These are phyloP conservation scores for Pavo muticus DNA, from an alignment of 2,113 vertebrate genomes.

Conservation along the genomic window DNA sequence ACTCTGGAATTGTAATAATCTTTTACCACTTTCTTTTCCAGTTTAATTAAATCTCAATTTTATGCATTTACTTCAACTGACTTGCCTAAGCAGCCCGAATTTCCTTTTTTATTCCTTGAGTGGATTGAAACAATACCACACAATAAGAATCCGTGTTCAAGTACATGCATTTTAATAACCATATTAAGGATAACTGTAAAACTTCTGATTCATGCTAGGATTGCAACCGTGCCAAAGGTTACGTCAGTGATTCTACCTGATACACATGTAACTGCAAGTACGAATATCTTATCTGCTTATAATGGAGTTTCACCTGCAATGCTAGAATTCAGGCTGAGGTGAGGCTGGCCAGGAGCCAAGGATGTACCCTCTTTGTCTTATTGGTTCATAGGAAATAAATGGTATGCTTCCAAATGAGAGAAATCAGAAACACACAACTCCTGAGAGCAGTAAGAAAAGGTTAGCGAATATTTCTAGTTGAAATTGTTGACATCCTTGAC, in stretches of 20 bases:
- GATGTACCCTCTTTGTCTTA: constrained; percentile 20
- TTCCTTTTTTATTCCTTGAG: not conserved
- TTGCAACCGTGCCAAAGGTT: not conserved
- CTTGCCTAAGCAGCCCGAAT: constrained; percentile 24
- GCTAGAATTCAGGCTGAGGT: not conserved
- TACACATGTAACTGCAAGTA: not conserved
- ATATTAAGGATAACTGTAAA: not conserved
- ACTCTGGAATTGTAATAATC: not conserved
- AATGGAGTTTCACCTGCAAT: constrained; percentile 21
- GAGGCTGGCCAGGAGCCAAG: not conserved
- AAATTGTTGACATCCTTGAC: constrained; percentile 8
- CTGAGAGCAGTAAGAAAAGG: constrained; percentile 39
- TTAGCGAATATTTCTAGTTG: constrained; percentile 20
- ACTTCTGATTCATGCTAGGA: not conserved
- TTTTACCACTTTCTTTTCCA: constrained; percentile 26
- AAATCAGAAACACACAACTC: constrained; percentile 37
- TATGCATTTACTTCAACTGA: constrained; percentile 53
- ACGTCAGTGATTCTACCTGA: not conserved
- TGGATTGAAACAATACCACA: constrained; percentile 8
- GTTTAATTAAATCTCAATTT: constrained; percentile 57
- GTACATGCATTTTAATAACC: not conserved
- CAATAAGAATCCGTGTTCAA: not conserved
- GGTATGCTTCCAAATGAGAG: constrained; percentile 43
- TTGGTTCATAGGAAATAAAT: constrained; percentile 45
- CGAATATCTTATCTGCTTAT: constrained; percentile 12